Evolutionary conservation across 2,888 invertebrate species (phyloP), one percentile per base, ranked within the genome.

Genomic region (Hirtodrosophila duncani): DNA sequence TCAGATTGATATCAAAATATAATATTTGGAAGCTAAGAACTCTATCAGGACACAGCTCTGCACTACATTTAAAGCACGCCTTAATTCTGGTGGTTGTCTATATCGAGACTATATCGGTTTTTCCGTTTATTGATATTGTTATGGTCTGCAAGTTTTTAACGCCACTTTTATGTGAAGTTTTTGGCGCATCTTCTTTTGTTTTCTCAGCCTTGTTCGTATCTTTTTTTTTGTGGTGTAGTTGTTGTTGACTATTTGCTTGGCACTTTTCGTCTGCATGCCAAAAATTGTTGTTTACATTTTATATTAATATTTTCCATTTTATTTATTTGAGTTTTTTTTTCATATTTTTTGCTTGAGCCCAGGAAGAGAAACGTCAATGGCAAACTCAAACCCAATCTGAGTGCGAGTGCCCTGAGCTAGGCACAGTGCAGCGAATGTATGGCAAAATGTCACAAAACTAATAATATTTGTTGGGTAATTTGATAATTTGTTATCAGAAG

Each of bases 241-340:
- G 30, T 14, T n/a, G n/a, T n/a, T n/a, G 48, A 24, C 37, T 51
- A 26, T 51, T 53, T 55, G 52, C 33, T 52, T 55, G 53, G 30
- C 53, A 55, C 53, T 55, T 55, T 38, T 48, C 31, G 41, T 37
- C 29, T 36, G 34, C 8, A 46, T 43, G 60, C 60, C 55, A 60
- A 60, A 48, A 49, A 29, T 14, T 10, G 30, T 30, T 53, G 44
- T 63, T 51, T 55, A 39, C 42, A 31, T 33, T 52, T 36, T 26
- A 27, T 23, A 56, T 55, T 48, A 30, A 49, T 45, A 23, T 21
- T 41, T 60, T 36, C 24, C 37, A 48, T 31, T 37, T 37, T 27
- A n/a, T 41, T 29, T 48, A 33, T 39, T 26, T 14, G 11, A 9
- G 13, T 13, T 1, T 23, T 11, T 17, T 23, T 16, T 37, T n/a